phyloP scores from a whole-genome alignment of 2,888 invertebrate genomes.

The Alcis repandata region DNA sequence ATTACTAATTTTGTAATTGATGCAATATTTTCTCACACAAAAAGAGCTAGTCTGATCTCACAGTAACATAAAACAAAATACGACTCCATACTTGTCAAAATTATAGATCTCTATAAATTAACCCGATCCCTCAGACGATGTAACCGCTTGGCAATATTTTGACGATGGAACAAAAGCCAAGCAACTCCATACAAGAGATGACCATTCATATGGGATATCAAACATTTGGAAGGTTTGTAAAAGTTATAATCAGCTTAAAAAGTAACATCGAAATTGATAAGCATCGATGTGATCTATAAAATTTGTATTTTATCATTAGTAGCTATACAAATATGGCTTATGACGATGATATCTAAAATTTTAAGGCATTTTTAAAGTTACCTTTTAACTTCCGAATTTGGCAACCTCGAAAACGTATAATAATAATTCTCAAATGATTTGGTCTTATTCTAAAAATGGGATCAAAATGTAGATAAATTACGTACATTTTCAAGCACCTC shows the following conservation, averaged over 20 bases:
- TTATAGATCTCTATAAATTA: too few relatives aligned
- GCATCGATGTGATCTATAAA: conserved; percentile 27
- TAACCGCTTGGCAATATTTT: background rate
- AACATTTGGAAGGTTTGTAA: conserved; percentile 28
- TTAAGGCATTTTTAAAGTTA: conserved; percentile 41
- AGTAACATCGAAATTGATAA: conserved; percentile 27
- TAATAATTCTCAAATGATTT: conserved; percentile 43
- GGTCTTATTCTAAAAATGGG: conserved; percentile 70
- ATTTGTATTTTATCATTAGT: conserved; percentile 39
- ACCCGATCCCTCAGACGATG: background rate
- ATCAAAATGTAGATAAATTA: conserved; percentile 70
- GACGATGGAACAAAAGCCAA: conserved; percentile 22
- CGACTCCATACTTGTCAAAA: too few relatives aligned
- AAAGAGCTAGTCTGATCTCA: too few relatives aligned
- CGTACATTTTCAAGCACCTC: conserved; percentile 80
- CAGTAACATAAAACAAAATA: too few relatives aligned
- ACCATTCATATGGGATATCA: conserved; percentile 24
- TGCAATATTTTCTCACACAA: too few relatives aligned
- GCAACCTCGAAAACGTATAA: conserved; percentile 45
- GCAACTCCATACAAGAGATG: conserved; percentile 18
- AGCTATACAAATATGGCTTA: conserved; percentile 42
- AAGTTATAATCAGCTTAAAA: conserved; percentile 30
- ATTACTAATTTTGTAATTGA: too few relatives aligned
- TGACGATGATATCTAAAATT: conserved; percentile 26
- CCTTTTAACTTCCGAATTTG: conserved; percentile 35